Base-by-base conservation (phyloP, 1,140 invertebrate species). In the Drosophila punjabiensis region DNA sequence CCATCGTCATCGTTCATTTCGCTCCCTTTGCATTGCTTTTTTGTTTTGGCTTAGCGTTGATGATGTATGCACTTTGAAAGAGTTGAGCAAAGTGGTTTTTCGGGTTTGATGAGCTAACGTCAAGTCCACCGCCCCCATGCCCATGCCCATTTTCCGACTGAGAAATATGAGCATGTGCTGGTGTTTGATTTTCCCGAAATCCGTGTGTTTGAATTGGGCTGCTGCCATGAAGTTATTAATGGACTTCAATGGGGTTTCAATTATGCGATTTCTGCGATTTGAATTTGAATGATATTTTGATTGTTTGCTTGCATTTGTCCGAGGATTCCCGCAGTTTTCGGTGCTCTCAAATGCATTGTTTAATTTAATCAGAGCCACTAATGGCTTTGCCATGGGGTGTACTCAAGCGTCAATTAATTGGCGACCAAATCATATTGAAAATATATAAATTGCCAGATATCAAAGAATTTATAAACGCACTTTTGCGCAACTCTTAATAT, bases 71-170 rank as follows among this genome's bases (percentile, higher is more conserved):
- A 89, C 85, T 89, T 89, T 89, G 81, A 90, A 89, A 89, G 85
- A 89, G 85, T 89, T 89, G 85, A 90, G 86, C 86, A 90, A 85
- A 90, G 86, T 90, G 81, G 85, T 90, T 89, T 89, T 89, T 90
- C 67, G 85, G 85, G 78, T 89, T 89, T 89, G 85, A 89, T 90
- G 86, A 89, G 85, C 86, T 79, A 89, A 89, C 85, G 82, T 89
- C 85, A 87, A 82, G 60, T 81, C 68, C 52, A 58, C 20, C 30
- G 20, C 74, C 48, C 37, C 24, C 52, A 5, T 13, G 3, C 39
- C 7, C 55, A 20, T 20, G 3, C 45, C 47, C 45, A 52, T 67
- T 53, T 35, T 16, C 45, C 32, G 55, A 37, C 53, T 52, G 68
- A 39, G 58, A 71, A 85, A 58, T 71, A 73, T 81, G 73, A 71